phyloP scores from a whole-genome alignment of 2,888 invertebrate genomes.

The Drosophila antonietae region DNA sequence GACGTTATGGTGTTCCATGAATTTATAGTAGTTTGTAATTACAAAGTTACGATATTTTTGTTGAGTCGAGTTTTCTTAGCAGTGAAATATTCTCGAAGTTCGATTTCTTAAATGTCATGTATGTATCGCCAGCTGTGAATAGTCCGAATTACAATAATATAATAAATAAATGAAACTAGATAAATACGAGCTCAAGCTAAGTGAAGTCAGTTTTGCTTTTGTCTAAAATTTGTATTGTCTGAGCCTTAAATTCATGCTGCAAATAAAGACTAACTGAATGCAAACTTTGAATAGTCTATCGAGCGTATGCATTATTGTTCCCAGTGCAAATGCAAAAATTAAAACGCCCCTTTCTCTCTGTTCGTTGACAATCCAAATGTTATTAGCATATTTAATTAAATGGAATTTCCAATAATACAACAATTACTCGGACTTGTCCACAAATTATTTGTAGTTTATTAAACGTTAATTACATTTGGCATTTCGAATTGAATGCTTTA shows the following conservation, averaged over 20 bases:
- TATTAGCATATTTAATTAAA: conserved; percentile 7
- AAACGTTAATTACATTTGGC: conserved; percentile 26
- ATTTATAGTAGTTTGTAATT: background rate
- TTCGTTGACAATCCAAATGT: background rate
- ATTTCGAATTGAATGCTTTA: conserved; percentile 16
- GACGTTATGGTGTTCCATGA: background rate
- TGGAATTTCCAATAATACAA: conserved; percentile 14
- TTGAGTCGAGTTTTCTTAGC: background rate
- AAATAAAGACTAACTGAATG: background rate
- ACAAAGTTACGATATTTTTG: background rate
- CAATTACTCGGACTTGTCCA: conserved; percentile 8
- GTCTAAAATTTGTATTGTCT: background rate
- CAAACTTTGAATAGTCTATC: background rate
- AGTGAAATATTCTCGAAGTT: background rate
- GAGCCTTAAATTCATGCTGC: background rate
- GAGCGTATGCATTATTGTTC: background rate
- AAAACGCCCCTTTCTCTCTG: background rate
- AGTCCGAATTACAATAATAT: background rate
- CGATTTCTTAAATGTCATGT: too few relatives aligned
- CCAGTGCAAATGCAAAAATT: background rate
- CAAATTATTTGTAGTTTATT: conserved; percentile 11
- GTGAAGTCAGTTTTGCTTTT: background rate
- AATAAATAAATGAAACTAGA: background rate
- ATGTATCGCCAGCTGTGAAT: too few relatives aligned
- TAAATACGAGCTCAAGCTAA: background rate